Percentiles rank a stretch among this genome's conserved stretches.
phyloP scores from a whole-genome alignment of 2,888 invertebrate species.

The Myopa testacea region DNA sequence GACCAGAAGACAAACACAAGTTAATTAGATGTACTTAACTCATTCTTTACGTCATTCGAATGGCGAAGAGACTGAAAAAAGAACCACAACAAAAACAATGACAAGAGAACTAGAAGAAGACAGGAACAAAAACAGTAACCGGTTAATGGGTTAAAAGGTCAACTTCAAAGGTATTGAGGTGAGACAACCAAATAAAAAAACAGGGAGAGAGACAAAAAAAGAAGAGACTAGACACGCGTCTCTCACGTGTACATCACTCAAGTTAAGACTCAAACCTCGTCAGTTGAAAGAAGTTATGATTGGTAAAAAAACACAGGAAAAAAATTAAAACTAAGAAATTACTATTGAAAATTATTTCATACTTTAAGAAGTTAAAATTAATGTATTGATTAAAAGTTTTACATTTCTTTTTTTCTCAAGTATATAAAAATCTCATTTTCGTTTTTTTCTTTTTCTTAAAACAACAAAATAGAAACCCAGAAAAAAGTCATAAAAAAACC shows the following conservation, averaged over 20 bases:
- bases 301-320: too few species aligned
- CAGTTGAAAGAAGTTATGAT: too few species aligned
- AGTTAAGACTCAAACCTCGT: too few species aligned
- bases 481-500: background rate
- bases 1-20: conserved; percentile 20
- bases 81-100: background rate
- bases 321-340: too few species aligned
- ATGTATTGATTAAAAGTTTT: too few species aligned
- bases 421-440: too few species aligned
- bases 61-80: background rate
- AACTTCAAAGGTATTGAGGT: conserved; percentile 5
- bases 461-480: conserved; percentile 7
- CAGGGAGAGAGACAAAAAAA: too few species aligned
- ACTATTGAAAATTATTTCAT: too few species aligned
- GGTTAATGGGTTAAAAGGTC: conserved; percentile 38
- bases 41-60: conserved; percentile 10
- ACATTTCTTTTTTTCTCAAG: background rate
- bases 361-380: too few species aligned
- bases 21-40: conserved; percentile 36
- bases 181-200: background rate
- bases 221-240: too few species aligned
- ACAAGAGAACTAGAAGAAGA: too few species aligned
- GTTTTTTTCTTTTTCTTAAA: background rate
- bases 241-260: too few species aligned
- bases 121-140: conserved; percentile 10